Percentiles rank a stretch among this genome's conserved stretches.
Evolutionary conservation across 2,888 invertebrate species (phyloP).

Genomic region (Artemia sinica): DNA sequence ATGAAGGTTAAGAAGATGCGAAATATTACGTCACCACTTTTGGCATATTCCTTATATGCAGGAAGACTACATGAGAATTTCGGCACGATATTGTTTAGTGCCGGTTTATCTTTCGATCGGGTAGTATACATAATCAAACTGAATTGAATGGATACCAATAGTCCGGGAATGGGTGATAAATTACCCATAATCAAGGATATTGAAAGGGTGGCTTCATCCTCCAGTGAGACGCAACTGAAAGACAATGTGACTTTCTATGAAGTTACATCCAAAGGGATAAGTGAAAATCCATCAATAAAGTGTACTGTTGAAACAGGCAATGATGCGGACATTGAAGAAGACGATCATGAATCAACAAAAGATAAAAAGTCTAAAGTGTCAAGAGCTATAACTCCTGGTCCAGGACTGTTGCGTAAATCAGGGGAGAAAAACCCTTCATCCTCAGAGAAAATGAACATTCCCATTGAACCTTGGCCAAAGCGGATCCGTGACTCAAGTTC

Average conservation of each 20-base stretch:
- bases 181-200: not conserved
- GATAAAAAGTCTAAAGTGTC: not conserved
- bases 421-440: not conserved
- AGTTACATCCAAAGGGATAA: not conserved
- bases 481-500: not conserved
- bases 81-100: not conserved
- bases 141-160: not conserved
- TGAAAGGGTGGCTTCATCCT: not conserved
- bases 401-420: not conserved
- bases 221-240: not conserved
- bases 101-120: constrained; percentile 9
- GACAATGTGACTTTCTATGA: not conserved
- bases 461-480: constrained; percentile 9
- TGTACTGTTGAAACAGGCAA: not conserved
- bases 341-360: not conserved
- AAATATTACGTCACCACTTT: no score
- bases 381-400: not conserved
- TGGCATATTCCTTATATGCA: no score
- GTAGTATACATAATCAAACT: not conserved
- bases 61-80: no score
- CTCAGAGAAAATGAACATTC: not conserved
- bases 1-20: no score
- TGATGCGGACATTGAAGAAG: not conserved
- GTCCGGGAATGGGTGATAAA: not conserved
- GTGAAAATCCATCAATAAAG: not conserved